Evolutionary conservation across 2,113 vertebrate species (phyloP), one percentile per base, ranked within the genome.

Genomic region (Coracopsis vasa): DNA sequence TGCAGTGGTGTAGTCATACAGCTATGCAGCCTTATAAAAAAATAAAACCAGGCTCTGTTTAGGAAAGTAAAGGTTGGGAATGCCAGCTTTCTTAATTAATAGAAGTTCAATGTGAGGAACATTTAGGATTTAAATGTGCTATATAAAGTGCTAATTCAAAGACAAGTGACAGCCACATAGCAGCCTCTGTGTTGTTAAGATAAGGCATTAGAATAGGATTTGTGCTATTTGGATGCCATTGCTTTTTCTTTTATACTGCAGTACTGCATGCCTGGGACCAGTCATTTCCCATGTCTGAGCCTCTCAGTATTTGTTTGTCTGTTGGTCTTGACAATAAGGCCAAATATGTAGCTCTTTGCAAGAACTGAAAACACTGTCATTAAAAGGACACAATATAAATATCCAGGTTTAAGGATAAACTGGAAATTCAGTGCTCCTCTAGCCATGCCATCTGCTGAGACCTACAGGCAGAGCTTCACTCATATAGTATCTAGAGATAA

Each of bases 391-490:
- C 41, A 74, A 48, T 16, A 53, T 23, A 77, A 85, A 77, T n/a
- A 86, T 44, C 20, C 45, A 62, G 62, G 70, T 88, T 90, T 80
- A 13, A 50, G 75, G 33, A 41, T 53, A 78, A 90, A 94, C 7
- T 61, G 48, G 60, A 92, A 90, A 94, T 83, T 58, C 79, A 62
- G 71, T 12, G 50, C 53, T 95, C n/a, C 66, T 67, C 70, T 48
- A 70, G 41, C 29, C 79, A 70, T 33, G 60, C 87, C 87, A 88
- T 93, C 90, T 96, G 94, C 82, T 77, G 74, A 72, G 79, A 50
- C 50, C 74, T 73, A 84, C 9, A 82, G 45, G 48, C 90, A 64
- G 71, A 84, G 53, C 25, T 65, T 70, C 42, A 48, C 67, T 78
- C 50, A 4, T 77, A 37, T 72, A 86, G 72, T 45, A 47, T 54